Conservation (phyloP, 1,140 invertebrate species). For the Cecropterus lyciades region DNA sequence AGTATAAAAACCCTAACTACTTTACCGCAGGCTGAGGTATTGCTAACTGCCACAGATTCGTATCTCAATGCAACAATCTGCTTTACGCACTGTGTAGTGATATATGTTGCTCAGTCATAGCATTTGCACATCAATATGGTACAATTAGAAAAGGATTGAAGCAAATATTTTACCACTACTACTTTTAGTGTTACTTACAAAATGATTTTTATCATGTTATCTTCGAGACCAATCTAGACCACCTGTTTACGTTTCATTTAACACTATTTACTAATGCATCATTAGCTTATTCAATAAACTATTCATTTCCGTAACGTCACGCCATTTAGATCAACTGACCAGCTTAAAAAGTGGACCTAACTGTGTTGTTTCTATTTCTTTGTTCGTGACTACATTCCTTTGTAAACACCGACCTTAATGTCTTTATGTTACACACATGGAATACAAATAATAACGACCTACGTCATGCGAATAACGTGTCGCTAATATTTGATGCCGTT, state of each 20-base stretch:
- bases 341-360: constrained; percentile 70
- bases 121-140: too few relatives aligned
- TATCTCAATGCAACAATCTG: too few relatives aligned
- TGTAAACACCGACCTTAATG: constrained; percentile 58
- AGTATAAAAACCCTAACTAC: too few relatives aligned
- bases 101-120: too few relatives aligned
- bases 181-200: too few relatives aligned
- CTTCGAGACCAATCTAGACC: too few relatives aligned
- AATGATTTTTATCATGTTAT: too few relatives aligned
- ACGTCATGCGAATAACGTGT: not conserved
- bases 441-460: not conserved
- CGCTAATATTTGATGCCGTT: not conserved
- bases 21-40: too few relatives aligned
- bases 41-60: too few relatives aligned
- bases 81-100: too few relatives aligned
- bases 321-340: constrained; percentile 53
- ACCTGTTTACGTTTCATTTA: not conserved
- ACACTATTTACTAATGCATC: constrained; percentile 13
- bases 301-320: constrained; percentile 48
- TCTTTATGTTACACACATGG: constrained; percentile 33
- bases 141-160: too few relatives aligned
- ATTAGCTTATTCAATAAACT: constrained; percentile 40
- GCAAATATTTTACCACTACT: too few relatives aligned
- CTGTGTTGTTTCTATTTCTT: constrained; percentile 61
- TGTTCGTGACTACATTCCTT: constrained; percentile 54